Conservation (phyloP, 2,888 invertebrate genomes). For the Pelosia muscerda region DNA sequence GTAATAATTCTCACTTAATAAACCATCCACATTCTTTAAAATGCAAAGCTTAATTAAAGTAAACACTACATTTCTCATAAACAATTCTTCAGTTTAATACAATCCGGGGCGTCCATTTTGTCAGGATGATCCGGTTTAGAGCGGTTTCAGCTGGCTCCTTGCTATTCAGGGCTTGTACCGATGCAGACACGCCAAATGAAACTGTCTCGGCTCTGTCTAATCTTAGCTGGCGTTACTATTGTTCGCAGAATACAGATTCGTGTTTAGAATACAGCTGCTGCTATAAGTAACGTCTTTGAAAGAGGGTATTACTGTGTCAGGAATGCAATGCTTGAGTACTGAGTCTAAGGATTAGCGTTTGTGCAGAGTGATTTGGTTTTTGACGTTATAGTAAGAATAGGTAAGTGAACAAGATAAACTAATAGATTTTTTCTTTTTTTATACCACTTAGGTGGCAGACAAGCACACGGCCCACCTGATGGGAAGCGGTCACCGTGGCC, state of each 20-base stretch:
- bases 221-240: slow-evolving; percentile 55
- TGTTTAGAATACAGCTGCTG: slow-evolving; percentile 26
- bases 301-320: slow-evolving; percentile 1
- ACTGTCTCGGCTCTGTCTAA: slow-evolving; percentile 66
- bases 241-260: slow-evolving; percentile 24
- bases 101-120: slow-evolving; percentile 57
- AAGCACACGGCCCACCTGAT: too few species aligned
- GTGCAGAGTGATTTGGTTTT: not conserved
- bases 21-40: slow-evolving; percentile 3
- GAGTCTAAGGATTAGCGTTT: not conserved
- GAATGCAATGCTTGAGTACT: not conserved
- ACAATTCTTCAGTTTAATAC: slow-evolving; percentile 56
- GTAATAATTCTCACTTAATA: slow-evolving; percentile 3
- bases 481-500: too few species aligned
- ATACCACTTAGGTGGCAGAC: too few species aligned
- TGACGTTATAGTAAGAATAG: not conserved
- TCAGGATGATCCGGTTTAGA: slow-evolving; percentile 58
- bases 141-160: slow-evolving; percentile 58
- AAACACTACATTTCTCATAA: slow-evolving; percentile 42
- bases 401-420: too few species aligned
- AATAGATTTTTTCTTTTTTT: too few species aligned
- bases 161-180: slow-evolving; percentile 64
- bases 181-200: slow-evolving; percentile 66
- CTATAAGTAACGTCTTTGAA: slow-evolving; percentile 6
- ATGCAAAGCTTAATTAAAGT: slow-evolving; percentile 30